Evolutionary conservation across 1,140 invertebrate species (phyloP).

Genomic region (Phthorimaea operculella): DNA sequence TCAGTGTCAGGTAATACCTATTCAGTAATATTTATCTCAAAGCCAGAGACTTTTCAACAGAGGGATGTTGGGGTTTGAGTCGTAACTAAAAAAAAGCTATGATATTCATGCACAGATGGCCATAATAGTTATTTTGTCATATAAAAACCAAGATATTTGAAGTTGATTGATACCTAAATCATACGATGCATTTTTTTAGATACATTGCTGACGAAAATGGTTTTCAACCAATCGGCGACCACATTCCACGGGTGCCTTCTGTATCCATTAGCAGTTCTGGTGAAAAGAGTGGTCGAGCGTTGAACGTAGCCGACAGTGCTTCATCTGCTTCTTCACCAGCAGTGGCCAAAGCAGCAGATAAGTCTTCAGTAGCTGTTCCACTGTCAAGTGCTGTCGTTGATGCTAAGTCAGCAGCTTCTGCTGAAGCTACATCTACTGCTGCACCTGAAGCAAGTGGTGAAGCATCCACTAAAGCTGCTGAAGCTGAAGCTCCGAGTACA

Average conservation of each 20-base stretch:
- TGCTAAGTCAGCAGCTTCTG: background rate
- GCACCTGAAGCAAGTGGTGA: slow-evolving; percentile 9
- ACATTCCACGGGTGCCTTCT: slow-evolving; percentile 68
- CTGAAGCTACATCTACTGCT: background rate
- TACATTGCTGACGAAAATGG: slow-evolving; percentile 84
- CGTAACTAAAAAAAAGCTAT: no score
- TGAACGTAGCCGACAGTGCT: slow-evolving; percentile 25
- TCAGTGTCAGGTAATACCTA: slow-evolving; percentile 66
- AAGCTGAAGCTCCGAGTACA: background rate
- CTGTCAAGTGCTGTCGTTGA: background rate
- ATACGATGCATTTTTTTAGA: slow-evolving; percentile 42
- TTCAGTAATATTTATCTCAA: background rate
- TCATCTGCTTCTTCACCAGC: slow-evolving; percentile 22
- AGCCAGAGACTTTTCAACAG: no score
- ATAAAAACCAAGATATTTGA: no score
- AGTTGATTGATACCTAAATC: no score
- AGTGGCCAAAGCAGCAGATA: background rate
- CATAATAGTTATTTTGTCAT: no score
- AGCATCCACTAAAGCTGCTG: slow-evolving; percentile 8
- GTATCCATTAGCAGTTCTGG: slow-evolving; percentile 48
- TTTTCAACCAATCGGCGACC: slow-evolving; percentile 78
- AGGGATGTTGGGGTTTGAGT: no score
- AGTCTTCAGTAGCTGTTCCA: background rate
- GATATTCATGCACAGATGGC: no score
- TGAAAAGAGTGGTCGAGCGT: slow-evolving; percentile 36